Conservation (phyloP, 1,140 invertebrate genomes). For the Thalassaphorura encarpata region DNA sequence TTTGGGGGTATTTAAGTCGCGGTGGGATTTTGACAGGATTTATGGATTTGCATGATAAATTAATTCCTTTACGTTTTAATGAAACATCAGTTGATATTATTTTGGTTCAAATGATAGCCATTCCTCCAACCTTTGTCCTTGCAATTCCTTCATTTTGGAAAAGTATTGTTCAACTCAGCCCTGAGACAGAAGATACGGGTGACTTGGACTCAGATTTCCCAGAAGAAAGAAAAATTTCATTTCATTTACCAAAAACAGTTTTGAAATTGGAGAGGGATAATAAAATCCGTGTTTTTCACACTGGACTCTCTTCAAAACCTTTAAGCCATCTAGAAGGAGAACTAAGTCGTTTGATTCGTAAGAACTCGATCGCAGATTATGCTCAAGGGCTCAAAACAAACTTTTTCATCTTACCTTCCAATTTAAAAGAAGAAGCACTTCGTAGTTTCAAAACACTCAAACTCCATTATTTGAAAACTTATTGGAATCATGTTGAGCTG, state of each 20-base stretch:
- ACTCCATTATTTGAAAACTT: conserved; percentile 27
- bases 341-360: conserved; percentile 10
- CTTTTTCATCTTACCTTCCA: conserved; percentile 22
- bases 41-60: conserved; percentile 21
- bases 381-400: conserved; percentile 8
- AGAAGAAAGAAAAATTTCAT: conserved; percentile 12
- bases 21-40: conserved; percentile 29
- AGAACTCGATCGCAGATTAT: not conserved
- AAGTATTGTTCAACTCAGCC: conserved; percentile 13
- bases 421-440: conserved; percentile 6
- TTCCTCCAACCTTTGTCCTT: conserved; percentile 30
- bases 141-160: conserved; percentile 30
- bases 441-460: conserved; percentile 11
- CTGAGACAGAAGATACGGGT: not conserved
- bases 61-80: conserved; percentile 28
- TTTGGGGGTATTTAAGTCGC: conserved; percentile 26
- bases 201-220: not conserved
- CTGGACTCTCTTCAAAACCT: conserved; percentile 22
- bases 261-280: conserved; percentile 23
- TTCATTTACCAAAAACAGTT: conserved; percentile 30
- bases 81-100: conserved; percentile 29
- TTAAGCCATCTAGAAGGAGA: conserved; percentile 26
- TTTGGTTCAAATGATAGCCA: conserved; percentile 27
- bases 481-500: conserved; percentile 29
- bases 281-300: conserved; percentile 30